These are phyloP conservation scores for Ophioninae sp. DNA, from an alignment of 2,888 invertebrate genomes.

Conservation along the genomic window DNA sequence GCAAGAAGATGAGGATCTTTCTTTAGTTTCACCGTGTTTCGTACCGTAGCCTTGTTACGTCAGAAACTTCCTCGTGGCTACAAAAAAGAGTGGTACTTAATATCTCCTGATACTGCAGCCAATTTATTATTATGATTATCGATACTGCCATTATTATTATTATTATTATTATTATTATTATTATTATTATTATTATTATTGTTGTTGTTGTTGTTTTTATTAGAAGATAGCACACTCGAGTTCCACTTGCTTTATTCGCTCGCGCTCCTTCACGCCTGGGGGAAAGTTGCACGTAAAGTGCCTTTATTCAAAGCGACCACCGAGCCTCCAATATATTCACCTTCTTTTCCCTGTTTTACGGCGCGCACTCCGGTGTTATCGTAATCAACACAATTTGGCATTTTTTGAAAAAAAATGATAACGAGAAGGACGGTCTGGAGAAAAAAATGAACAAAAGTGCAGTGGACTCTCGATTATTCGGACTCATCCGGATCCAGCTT, in stretches of 20 bases:
- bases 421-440: conserved; percentile 1
- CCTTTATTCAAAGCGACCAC: not conserved
- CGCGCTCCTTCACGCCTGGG: conserved; percentile 13
- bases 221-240: conserved; percentile 41
- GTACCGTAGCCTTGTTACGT: conserved; percentile 58
- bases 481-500: too few species aligned
- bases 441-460: not conserved
- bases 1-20: conserved; percentile 64
- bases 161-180: conserved; percentile 29
- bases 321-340: not conserved
- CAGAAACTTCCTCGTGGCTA: conserved; percentile 52
- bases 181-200: not conserved
- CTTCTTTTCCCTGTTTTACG: conserved; percentile 4
- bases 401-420: conserved; percentile 7
- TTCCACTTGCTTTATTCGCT: conserved; percentile 42
- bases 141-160: not conserved
- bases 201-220: not conserved
- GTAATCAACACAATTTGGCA: not conserved
- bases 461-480: too few species aligned
- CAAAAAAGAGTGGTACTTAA: conserved; percentile 1
- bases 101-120: conserved; percentile 20
- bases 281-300: conserved; percentile 55
- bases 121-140: not conserved
- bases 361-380: not conserved
- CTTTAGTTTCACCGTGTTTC: conserved; percentile 61